Conservation (phyloP, 2,797 vertebrate species). For the Distichodus sexfasciatus region DNA sequence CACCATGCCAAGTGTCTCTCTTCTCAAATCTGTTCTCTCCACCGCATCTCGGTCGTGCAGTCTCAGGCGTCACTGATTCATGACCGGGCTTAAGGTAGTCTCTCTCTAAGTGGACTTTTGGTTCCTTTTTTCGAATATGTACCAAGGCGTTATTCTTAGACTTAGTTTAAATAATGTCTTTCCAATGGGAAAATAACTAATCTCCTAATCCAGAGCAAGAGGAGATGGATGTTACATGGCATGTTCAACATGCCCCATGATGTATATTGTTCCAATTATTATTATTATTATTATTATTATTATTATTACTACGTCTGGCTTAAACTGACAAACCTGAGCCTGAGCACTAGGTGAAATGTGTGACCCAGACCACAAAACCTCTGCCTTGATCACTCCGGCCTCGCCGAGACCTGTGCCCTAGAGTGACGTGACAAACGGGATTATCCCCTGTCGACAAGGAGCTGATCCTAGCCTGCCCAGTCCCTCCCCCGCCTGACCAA, state of each 20-base stretch:
- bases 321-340: conserved; percentile 11
- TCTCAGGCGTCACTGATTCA: conserved; percentile 10
- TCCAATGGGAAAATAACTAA: background rate
- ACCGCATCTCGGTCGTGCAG: background rate
- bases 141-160: background rate
- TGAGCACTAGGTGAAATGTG: conserved; percentile 5
- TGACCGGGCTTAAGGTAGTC: background rate
- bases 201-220: conserved; percentile 24
- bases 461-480: conserved; percentile 66
- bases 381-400: conserved; percentile 33
- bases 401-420: conserved; percentile 57
- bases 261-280: too few relatives aligned
- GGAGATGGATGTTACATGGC: background rate
- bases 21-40: conserved; percentile 4
- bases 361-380: conserved; percentile 25
- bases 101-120: background rate
- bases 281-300: too few relatives aligned
- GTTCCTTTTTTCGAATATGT: background rate
- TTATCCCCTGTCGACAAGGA: conserved; percentile 79
- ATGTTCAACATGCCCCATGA: conserved; percentile 41
- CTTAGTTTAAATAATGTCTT: background rate
- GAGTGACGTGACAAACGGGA: conserved; percentile 78
- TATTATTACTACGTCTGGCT: too few relatives aligned
- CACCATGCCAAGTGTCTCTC: conserved; percentile 48
- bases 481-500: conserved; percentile 53